phyloP scores from a whole-genome alignment of 2,797 vertebrate species.

The Syndactyla subalaris region DNA sequence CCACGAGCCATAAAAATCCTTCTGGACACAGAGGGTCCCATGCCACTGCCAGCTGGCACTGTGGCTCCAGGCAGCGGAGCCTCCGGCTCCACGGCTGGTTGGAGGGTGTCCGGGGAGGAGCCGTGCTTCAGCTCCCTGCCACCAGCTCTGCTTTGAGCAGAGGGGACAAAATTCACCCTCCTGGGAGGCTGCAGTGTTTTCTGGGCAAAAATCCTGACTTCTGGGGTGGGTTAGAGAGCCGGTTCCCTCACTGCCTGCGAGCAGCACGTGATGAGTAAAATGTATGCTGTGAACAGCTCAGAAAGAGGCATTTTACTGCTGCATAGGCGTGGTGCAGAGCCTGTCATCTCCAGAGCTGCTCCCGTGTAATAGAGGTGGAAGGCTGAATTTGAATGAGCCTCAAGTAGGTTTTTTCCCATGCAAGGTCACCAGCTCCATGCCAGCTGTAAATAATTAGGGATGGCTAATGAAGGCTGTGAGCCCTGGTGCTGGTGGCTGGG shows the following conservation, averaged over 20 bases:
- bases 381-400: conserved; percentile 61
- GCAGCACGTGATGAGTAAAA: conserved; percentile 37
- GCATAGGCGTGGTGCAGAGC: conserved; percentile 60
- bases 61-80: background rate
- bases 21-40: background rate
- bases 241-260: background rate
- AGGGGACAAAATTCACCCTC: background rate
- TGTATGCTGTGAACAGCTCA: conserved; percentile 41
- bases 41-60: background rate
- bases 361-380: conserved; percentile 45
- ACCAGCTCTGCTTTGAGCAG: background rate
- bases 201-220: background rate
- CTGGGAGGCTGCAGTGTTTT: background rate
- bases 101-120: background rate
- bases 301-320: conserved; percentile 35
- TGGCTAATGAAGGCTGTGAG: background rate
- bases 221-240: background rate
- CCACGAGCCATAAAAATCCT: background rate
- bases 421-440: conserved; percentile 42
- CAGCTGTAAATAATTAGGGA: conserved; percentile 18
- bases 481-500: background rate
- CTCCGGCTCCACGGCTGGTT: background rate
- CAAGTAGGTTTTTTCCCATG: background rate
- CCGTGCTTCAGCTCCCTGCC: background rate
- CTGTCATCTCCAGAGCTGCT: conserved; percentile 50